Base-by-base conservation (phyloP, 2,113 vertebrate species). In the Eonycteris spelaea region DNA sequence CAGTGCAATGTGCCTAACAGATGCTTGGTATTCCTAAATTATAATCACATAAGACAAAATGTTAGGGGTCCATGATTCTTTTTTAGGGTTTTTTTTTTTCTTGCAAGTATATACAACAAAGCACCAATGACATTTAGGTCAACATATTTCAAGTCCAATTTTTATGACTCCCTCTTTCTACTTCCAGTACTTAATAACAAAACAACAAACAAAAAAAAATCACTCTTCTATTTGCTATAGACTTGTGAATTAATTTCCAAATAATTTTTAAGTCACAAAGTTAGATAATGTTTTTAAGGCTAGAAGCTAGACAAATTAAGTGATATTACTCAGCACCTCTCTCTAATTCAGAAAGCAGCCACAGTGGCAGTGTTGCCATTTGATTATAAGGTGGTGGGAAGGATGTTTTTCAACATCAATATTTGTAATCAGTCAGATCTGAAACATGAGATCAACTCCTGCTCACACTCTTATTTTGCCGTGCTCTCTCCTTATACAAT, bases 1-100 rank as follows among this genome's bases (percentile, higher is more conserved):
- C 45, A 51, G 57, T 22, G 84, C 61, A 92, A 90, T 92, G 40
- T 78, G 75, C 26, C 51, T 82, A 94, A 63, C 70, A 96, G 84
- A 95, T 82, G 79, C 12, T 84, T 73, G 45, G 87, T 90, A 83
- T 28, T 7, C 83, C 74, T 95, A 95, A 94, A 90, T 87, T 67
- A 95, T n/a, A 92, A 28, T 84, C 57, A 90, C 33, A 67, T 83
- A 80, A 67, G 63, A 61, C 10, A 86, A 35, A 13, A 77, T 71
- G 71, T 45, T 55, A 94, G 70, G 9, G 33, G 38, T 7, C 14
- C 45, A 61, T 53, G 51, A 78, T 71, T 94, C 57, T 92, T 33
- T 75, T 10, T 21, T 57, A 92, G 26, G 65, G 9, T 73, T 51
- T 89, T 55, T 67, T 55, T 45, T 78, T 70, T 48, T 78, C 13